phyloP scores from a whole-genome alignment of 92 coral and sea anemone species.

The Palythoa caribaeorum region DNA sequence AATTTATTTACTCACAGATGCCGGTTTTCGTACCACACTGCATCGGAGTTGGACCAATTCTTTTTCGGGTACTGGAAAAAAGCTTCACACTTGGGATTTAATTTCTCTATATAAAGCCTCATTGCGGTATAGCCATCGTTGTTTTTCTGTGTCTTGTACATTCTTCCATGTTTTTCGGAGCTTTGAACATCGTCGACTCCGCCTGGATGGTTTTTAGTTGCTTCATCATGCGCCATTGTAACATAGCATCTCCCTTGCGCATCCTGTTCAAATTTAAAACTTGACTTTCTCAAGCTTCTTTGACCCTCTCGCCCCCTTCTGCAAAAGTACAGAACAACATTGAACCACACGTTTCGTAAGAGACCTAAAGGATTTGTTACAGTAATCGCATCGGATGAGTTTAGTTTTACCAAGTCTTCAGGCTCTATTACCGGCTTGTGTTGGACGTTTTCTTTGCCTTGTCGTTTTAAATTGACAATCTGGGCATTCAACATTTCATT shows the following conservation, averaged over 20 bases:
- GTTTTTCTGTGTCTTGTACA: neutral
- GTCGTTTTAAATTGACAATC: neutral
- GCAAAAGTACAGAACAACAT: constrained; percentile 4
- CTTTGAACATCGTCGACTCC: neutral
- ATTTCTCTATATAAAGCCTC: neutral
- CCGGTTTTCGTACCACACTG: constrained; percentile 2
- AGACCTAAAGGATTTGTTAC: too few species aligned
- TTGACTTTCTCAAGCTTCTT: too few species aligned
- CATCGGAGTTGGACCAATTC: neutral
- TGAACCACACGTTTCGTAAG: neutral
- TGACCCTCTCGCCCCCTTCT: constrained; percentile 12
- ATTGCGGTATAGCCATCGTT: neutral
- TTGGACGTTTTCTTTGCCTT: neutral
- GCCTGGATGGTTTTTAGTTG: neutral
- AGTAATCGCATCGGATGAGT: neutral
- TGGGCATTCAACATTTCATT: constrained; percentile 32
- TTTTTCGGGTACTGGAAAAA: too few species aligned
- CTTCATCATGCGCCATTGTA: neutral
- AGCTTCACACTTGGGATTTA: neutral
- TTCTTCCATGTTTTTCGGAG: too few species aligned
- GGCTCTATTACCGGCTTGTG: too few species aligned
- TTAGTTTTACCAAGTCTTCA: too few species aligned
- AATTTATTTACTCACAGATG: neutral
- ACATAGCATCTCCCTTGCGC: neutral
- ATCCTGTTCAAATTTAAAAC: neutral